Evolutionary conservation across 2,113 vertebrate genomes (phyloP), one percentile per base, ranked within the genome.

Genomic region (Varanus komodoensis): DNA sequence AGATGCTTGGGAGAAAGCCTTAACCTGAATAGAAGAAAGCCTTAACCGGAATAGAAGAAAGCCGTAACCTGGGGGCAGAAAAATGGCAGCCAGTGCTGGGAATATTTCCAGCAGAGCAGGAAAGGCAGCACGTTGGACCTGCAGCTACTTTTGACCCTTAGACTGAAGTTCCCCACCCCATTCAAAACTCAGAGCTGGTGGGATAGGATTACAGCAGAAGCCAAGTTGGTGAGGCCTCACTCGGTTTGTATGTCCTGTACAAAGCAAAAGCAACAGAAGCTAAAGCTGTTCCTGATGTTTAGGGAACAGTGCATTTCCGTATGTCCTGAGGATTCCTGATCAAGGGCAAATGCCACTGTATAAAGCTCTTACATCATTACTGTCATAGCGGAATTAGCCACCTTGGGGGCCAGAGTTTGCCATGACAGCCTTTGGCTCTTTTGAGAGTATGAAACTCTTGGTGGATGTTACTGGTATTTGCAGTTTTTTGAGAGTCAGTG

Each of bases 351-450:
- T 68, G 57, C 17, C 74, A 29, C 15, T 19, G 1, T 78, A 21
- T 78, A 12, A 23, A 29, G 25, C 8, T 3, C 12, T 1, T 15
- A 8, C 27, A 69, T 6, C 19, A 8, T 7, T 12, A 38, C 25
- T 23, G 27, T 6, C 19, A 54, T 12, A 44, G 50, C 32, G 2
- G n/a, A 38, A n/a, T 27, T 75, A 38, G 52, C 23, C 15, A 50
- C 50, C 74, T 12, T 2, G 23, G 50, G 67, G 1, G 3, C 11
- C 7, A 2, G 67, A 44, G 9, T 11, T 67, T 68, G 48, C 8
- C 52, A 80, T 44, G 74, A 54, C 61, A 87, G 87, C 0, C 23
- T 52, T 2, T 25, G 8, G 78, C 78, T 34, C 0, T 0, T 0
- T 23, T 25, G 17, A 1, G 78, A 25, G 11, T 69, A 27, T 3